These are phyloP conservation scores for Sphenodon punctatus DNA, from an alignment of 2,797 vertebrate species.

Conservation along the genomic window DNA sequence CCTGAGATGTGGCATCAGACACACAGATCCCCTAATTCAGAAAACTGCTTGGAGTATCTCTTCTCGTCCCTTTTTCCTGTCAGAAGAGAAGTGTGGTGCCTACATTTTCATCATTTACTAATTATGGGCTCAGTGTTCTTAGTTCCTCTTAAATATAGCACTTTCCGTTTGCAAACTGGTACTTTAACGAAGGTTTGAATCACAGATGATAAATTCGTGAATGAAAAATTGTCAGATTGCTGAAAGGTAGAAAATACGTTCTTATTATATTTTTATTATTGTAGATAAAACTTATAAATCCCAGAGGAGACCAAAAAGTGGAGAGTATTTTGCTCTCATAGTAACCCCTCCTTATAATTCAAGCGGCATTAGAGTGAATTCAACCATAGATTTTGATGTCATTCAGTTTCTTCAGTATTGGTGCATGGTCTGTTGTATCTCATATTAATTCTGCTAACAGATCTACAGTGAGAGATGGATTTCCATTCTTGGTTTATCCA, in stretches of 20 bases:
- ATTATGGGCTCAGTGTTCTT: neutral
- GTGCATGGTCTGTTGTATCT: neutral
- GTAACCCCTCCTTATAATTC: neutral
- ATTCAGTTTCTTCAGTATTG: slow-evolving; percentile 15
- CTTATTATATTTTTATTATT: neutral
- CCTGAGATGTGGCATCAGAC: slow-evolving; percentile 1
- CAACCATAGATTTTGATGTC: neutral
- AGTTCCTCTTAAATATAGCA: neutral
- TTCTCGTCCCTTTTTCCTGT: neutral
- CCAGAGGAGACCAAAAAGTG: neutral
- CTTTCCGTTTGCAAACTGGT: neutral
- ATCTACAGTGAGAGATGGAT: slow-evolving; percentile 6
- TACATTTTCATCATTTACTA: neutral
- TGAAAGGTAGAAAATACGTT: neutral
- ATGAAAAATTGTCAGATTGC: neutral
- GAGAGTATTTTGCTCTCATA: neutral
- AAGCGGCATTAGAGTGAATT: neutral
- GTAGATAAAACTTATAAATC: neutral
- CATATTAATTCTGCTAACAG: neutral
- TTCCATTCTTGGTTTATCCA: slow-evolving; percentile 38
- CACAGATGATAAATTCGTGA: neutral
- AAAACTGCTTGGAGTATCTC: neutral
- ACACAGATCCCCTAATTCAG: neutral
- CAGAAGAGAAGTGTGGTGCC: neutral
- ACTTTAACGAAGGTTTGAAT: slow-evolving; percentile 15